Conservation (phyloP, 2,113 vertebrate species). For the Pogona vitticeps region DNA sequence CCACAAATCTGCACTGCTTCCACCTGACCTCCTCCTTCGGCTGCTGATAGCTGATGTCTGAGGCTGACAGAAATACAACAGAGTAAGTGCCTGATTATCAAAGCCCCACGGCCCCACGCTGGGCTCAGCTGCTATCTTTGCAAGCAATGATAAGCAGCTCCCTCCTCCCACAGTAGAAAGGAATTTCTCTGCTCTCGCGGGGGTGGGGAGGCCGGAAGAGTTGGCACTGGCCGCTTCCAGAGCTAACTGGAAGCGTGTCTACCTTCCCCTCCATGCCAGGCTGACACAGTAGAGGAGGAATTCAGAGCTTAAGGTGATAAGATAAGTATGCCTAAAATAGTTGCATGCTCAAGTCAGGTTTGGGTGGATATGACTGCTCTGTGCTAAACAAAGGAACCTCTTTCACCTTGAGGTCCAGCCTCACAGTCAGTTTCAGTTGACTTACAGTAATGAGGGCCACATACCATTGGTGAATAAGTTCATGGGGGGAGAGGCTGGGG, state of each 20-base stretch:
- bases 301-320: constrained; percentile 1
- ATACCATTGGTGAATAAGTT: too few relatives aligned
- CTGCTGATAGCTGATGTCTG: constrained; percentile 28
- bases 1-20: constrained; percentile 14
- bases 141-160: neutral
- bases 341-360: neutral
- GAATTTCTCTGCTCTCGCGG: constrained; percentile 1
- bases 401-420: too few relatives aligned
- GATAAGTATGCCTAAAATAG: constrained; percentile 37
- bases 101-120: constrained; percentile 8
- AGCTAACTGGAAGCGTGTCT: constrained; percentile 12
- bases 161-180: constrained; percentile 15
- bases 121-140: constrained; percentile 30
- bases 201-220: neutral
- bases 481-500: too few relatives aligned
- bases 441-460: too few relatives aligned
- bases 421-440: too few relatives aligned
- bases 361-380: neutral
- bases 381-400: neutral
- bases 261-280: constrained; percentile 8
- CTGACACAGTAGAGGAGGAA: rapidly evolving
- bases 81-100: constrained; percentile 19
- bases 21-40: neutral
- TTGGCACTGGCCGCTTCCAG: constrained; percentile 11
- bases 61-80: constrained; percentile 24